phyloP scores from a whole-genome alignment of 2,113 vertebrate species.

The Sapayoa aenigma region DNA sequence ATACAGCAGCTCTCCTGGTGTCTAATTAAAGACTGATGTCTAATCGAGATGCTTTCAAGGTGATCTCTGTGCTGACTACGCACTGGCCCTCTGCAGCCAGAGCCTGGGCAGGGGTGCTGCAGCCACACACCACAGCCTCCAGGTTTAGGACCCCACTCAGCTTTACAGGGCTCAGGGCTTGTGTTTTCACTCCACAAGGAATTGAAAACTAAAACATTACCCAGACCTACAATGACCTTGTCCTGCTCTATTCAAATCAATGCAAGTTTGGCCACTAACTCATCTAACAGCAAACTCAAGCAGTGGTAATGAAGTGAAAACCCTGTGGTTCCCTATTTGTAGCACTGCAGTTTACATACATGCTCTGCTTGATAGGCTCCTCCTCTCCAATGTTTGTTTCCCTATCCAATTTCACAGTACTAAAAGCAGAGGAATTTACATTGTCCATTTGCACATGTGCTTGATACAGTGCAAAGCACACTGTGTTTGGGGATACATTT shows the following conservation, averaged over 20 bases:
- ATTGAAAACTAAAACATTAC: neutral
- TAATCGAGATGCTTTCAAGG: neutral
- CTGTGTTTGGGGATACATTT: neutral
- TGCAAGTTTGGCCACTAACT: neutral
- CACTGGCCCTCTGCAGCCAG: neutral
- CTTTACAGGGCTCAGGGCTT: neutral
- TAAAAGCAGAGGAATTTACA: neutral
- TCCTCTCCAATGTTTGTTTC: neutral
- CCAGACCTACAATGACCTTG: fast-evolving
- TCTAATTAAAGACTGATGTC: neutral
- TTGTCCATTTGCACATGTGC: neutral
- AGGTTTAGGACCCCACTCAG: neutral
- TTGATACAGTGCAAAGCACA: neutral
- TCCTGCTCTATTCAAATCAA: neutral
- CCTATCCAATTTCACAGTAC: neutral
- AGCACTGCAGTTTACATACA: neutral
- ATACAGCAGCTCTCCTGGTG: neutral
- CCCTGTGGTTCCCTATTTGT: neutral
- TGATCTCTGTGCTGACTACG: neutral
- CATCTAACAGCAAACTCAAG: neutral
- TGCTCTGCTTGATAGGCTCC: neutral
- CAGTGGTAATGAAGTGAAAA: neutral
- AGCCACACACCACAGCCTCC: neutral
- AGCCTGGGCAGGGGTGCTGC: neutral
- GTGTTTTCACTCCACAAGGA: neutral